Conservation (phyloP, 92 coral and sea anemone genomes). For the Heteractis magnifica region DNA sequence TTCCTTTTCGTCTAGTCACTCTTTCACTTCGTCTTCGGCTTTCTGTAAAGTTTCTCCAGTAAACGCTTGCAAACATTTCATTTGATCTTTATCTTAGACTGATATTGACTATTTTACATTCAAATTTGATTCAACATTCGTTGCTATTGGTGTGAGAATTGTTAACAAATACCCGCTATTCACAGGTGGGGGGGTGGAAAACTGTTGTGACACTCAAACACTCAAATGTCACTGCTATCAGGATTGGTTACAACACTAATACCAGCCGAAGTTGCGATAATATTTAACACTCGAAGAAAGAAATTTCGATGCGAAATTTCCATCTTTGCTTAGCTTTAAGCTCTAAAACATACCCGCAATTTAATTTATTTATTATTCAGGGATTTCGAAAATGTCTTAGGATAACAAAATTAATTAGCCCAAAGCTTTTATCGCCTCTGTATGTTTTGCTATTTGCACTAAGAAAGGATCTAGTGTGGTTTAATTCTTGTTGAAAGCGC, state of each 20-base stretch:
- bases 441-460: neutral
- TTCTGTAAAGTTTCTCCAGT: no score
- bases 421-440: neutral
- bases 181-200: neutral
- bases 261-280: neutral
- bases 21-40: neutral
- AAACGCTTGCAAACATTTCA: no score
- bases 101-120: neutral
- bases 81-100: no score
- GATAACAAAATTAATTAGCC: neutral
- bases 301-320: neutral
- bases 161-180: neutral
- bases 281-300: neutral
- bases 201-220: neutral
- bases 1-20: neutral
- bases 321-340: neutral
- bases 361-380: neutral
- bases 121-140: neutral
- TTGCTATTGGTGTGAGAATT: neutral
- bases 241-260: neutral
- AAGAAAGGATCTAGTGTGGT: neutral
- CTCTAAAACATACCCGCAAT: neutral
- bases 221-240: neutral
- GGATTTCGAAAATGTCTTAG: neutral
- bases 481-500: conserved; percentile 1